Evolutionary conservation across 2,113 vertebrate species (phyloP), one percentile per base, ranked within the genome.

Genomic region (Pteropus alecto): DNA sequence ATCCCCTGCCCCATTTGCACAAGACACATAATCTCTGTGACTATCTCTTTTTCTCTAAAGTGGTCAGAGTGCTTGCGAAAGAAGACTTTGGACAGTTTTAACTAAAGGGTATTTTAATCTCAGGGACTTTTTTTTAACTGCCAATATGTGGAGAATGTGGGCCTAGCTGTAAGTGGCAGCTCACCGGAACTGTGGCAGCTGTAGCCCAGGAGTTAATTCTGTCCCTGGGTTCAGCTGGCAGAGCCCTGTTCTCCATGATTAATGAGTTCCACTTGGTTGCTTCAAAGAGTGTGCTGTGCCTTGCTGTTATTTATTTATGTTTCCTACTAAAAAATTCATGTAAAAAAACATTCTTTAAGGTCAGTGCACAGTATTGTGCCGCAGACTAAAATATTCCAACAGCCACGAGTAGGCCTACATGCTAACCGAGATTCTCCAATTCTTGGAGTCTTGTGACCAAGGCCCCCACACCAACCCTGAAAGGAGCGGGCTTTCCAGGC

Each of bases 251-350:
- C 93, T 96, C 94, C 94, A 51, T 97, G 98, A 98, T 97, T 97
- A 97, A 98, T 96, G 96, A 97, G 89, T 97, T 98, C 95, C 65
- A 83, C 97, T 97, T 96, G 94, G 88, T 90, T 97, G 97, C 97
- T 97, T 95, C 96, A 97, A 97, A 97, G 93, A 97, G 61, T 61
- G 51, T 82, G 86, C 79, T 97, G 83, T 95, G 83, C 74, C 97
- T 97, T n/a, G 78, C 92, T 94, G 89, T 98, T 97, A 98, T 94
- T 98, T 97, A 98, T 98, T 98, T 98, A 98, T 98, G 97, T 97
- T 97, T 97, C 81, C 97, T 96, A 81, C 96, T 97, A 93, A 98
- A 98, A 98, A 94, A 96, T 97, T 98, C 73, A 97, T 98, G 96
- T 96, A 85, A 96, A 95, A 95, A 98, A 95, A 95, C 71, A 96